These are phyloP conservation scores for Australoheros facetus DNA, from an alignment of 2,797 vertebrate genomes.

Conservation along the genomic window DNA sequence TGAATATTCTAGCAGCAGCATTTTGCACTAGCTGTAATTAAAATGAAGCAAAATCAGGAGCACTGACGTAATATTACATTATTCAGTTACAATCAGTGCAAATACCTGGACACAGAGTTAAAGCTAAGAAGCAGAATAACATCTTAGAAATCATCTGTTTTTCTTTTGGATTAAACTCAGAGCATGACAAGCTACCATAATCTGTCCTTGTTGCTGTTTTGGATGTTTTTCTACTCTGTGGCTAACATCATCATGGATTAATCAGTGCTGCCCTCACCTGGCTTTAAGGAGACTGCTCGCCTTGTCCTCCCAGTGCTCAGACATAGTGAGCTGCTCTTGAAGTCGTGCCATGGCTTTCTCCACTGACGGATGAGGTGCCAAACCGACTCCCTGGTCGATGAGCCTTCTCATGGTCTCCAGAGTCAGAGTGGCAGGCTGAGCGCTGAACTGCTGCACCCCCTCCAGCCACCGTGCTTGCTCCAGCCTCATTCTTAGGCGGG, in stretches of 20 bases:
- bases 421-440: slow-evolving; percentile 79
- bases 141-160: background rate
- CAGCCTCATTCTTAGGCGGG: slow-evolving; percentile 83
- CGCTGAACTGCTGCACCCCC: slow-evolving; percentile 84
- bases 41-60: slow-evolving; percentile 79
- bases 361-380: slow-evolving; percentile 86
- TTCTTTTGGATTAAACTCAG: slow-evolving; percentile 7
- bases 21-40: slow-evolving; percentile 81
- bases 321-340: slow-evolving; percentile 93
- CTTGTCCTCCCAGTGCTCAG: slow-evolving; percentile 95
- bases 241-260: background rate
- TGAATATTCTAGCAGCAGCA: slow-evolving; percentile 77
- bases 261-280: slow-evolving; percentile 81
- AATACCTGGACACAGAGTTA: slow-evolving; percentile 43
- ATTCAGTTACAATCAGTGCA: slow-evolving; percentile 61
- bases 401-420: slow-evolving; percentile 93
- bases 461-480: slow-evolving; percentile 94
- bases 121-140: slow-evolving; percentile 9
- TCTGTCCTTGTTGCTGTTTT: background rate
- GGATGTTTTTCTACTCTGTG: background rate
- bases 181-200: slow-evolving; percentile 13
- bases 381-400: slow-evolving; percentile 93
- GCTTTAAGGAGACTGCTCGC: slow-evolving; percentile 90
- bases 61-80: slow-evolving; percentile 62
- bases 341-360: slow-evolving; percentile 94